Conservation (phyloP, 1,140 invertebrate genomes). For the Pseudomyrmex cubaensis region DNA sequence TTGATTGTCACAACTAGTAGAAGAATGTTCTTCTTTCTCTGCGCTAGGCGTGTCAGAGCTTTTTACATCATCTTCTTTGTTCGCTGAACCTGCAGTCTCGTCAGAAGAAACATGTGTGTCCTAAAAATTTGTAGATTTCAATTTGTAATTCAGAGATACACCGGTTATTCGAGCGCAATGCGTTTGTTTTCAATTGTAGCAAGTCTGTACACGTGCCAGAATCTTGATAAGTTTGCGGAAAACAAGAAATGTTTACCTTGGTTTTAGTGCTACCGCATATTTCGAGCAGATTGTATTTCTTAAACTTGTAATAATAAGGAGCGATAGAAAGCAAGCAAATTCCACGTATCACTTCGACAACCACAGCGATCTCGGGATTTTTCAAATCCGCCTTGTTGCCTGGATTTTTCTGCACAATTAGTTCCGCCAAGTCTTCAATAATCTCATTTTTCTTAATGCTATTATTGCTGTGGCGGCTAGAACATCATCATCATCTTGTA, state of each 20-base stretch:
- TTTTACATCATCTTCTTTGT: too few species aligned
- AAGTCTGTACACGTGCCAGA: not conserved
- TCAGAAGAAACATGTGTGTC: too few species aligned
- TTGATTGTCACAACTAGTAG: too few species aligned
- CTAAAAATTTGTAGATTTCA: too few species aligned
- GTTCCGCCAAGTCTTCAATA: conserved; percentile 89
- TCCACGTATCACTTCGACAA: conserved; percentile 91
- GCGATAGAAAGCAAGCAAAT: conserved; percentile 89
- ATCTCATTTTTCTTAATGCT: conserved; percentile 89
- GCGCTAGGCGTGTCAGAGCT: too few species aligned
- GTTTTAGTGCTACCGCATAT: conserved; percentile 75
- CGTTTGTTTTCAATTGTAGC: not conserved
- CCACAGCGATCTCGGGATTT: conserved; percentile 90
- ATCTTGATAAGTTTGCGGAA: not conserved
- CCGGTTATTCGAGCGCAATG: too few species aligned
- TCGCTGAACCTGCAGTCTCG: too few species aligned
- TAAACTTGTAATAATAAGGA: conserved; percentile 88
- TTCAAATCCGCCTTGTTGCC: conserved; percentile 92
- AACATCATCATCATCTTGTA: conserved; percentile 68
- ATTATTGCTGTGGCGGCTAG: conserved; percentile 91
- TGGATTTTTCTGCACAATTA: conserved; percentile 89
- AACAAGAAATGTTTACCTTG: conserved; percentile 22
- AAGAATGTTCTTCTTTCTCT: too few species aligned
- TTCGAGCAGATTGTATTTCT: conserved; percentile 90
- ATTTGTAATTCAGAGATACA: too few species aligned